Percentiles rank a stretch among this genome's conserved stretches.
These are phyloP conservation scores for Pongo pygmaeus DNA, from an alignment of 2,113 vertebrate species.

Conservation along the genomic window DNA sequence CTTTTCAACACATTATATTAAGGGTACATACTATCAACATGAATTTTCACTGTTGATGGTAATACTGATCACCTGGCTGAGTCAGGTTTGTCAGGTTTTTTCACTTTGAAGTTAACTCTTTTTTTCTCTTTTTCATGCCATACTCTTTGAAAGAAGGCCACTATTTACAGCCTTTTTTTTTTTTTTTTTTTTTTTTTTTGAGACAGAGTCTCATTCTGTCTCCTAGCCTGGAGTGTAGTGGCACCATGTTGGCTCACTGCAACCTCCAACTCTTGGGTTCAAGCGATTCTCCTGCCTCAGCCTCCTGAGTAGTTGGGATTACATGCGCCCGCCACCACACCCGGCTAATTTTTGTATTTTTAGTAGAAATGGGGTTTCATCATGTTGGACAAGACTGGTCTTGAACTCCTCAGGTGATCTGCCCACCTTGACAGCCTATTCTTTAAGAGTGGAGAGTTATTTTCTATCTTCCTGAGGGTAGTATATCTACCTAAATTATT, in stretches of 20 bases:
- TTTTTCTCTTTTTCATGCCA: no score
- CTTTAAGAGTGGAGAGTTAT: neutral
- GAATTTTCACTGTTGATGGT: neutral
- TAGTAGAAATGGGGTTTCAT: no score
- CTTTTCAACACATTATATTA: neutral
- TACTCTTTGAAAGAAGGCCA: neutral
- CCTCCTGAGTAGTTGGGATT: no score
- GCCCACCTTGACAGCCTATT: neutral
- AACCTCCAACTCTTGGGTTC: no score
- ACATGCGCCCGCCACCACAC: accelerated
- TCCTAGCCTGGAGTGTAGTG: no score
- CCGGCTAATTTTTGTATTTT: no score
- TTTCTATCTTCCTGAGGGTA: neutral
- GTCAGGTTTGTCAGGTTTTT: neutral
- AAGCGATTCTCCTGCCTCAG: no score
- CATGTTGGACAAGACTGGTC: no score
- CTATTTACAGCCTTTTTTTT: neutral
- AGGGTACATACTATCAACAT: neutral
- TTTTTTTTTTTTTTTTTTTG: no score
- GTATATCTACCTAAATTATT: neutral
- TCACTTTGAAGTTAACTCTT: neutral
- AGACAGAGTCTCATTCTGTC: no score
- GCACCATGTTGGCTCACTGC: no score
- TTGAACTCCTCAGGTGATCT: no score
- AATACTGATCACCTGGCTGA: neutral